These are phyloP conservation scores for Saccopteryx leptura DNA, from an alignment of 2,113 vertebrate species.

Conservation along the genomic window DNA sequence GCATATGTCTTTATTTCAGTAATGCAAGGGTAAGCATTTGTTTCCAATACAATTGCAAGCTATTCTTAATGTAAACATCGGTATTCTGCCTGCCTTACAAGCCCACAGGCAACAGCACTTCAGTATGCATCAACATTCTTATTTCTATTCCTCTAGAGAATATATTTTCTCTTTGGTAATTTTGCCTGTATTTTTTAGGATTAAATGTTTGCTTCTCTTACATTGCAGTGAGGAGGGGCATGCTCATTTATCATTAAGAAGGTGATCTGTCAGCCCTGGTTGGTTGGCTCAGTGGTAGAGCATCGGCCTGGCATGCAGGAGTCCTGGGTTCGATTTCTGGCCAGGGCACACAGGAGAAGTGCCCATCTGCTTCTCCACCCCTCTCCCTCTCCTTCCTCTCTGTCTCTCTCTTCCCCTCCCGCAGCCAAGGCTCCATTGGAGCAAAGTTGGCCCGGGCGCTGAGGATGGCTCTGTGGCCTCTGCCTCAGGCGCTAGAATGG, in stretches of 20 bases:
- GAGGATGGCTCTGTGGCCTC: too few relatives aligned
- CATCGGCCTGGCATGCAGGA: too few relatives aligned
- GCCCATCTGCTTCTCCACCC: too few relatives aligned
- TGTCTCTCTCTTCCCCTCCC: too few relatives aligned
- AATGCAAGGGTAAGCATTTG: slow-evolving; percentile 68
- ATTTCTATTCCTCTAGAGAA: slow-evolving; percentile 66
- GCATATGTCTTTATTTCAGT: slow-evolving; percentile 59
- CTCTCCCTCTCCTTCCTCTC: too few relatives aligned
- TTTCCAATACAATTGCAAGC: slow-evolving; percentile 60
- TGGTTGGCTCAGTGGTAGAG: too few relatives aligned
- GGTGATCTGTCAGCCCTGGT: not conserved
- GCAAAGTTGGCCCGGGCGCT: too few relatives aligned
- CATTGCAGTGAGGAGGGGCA: not conserved
- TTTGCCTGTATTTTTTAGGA: slow-evolving; percentile 77
- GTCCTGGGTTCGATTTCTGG: too few relatives aligned
- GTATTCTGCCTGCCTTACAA: slow-evolving; percentile 64
- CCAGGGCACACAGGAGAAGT: too few relatives aligned
- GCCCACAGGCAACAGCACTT: slow-evolving; percentile 53
- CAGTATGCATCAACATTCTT: slow-evolving; percentile 53
- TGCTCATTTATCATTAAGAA: slow-evolving; percentile 59
- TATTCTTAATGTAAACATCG: slow-evolving; percentile 72
- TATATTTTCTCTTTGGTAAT: slow-evolving; percentile 70
- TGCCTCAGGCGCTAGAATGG: too few relatives aligned
- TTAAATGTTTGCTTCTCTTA: slow-evolving; percentile 68
- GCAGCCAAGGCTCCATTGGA: too few relatives aligned